phyloP scores from a whole-genome alignment of 2,113 vertebrate genomes.

The Parus major region DNA sequence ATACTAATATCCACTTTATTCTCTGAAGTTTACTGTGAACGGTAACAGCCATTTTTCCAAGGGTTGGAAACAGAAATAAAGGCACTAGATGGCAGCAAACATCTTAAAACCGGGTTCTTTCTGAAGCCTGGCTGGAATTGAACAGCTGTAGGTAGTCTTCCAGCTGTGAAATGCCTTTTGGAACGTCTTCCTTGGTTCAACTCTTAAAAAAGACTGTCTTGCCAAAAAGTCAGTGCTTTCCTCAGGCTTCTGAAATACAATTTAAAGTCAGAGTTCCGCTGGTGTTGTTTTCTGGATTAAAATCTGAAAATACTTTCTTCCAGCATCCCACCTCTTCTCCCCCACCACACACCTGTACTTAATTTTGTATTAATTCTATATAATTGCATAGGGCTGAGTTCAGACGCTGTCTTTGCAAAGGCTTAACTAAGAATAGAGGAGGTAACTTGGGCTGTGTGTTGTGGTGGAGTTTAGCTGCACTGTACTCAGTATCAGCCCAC shows the following conservation, averaged over 20 bases:
- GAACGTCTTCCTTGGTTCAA: not conserved
- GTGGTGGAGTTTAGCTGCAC: not conserved
- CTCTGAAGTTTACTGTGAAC: not conserved
- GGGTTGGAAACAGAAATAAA: not conserved
- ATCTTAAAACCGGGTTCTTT: slow-evolving; percentile 16
- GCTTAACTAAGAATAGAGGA: not conserved
- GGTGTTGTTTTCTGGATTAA: not conserved
- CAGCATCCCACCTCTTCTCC: not conserved
- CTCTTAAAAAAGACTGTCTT: not conserved
- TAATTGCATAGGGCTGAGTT: not conserved
- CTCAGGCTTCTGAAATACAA: not conserved
- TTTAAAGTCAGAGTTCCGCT: not conserved
- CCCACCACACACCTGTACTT: accelerated
- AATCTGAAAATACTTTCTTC: not conserved
- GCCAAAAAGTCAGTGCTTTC: not conserved
- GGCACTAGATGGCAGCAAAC: slow-evolving; percentile 79
- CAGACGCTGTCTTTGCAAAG: not conserved
- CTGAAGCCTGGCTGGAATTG: not conserved
- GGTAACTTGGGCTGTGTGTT: not conserved
- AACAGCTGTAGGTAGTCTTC: not conserved
- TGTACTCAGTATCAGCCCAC: not conserved
- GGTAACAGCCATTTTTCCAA: not conserved
- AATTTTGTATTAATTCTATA: not conserved
- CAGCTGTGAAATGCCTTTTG: not conserved
- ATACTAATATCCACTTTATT: not conserved